These are phyloP conservation scores for Chymomyza amoena DNA, from an alignment of 2,888 invertebrate genomes.

Conservation along the genomic window DNA sequence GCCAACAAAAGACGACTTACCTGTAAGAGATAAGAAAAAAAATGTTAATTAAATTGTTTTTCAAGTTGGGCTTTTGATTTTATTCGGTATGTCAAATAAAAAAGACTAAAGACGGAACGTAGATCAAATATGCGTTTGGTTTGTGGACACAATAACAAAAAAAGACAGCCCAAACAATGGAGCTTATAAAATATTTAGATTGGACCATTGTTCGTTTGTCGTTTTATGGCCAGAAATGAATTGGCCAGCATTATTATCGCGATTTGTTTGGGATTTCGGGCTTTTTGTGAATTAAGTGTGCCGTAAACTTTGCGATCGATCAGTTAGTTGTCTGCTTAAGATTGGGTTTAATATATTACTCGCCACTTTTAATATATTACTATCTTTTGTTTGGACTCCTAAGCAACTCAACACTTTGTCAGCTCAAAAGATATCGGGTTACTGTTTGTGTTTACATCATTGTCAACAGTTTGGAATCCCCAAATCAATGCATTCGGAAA, in stretches of 20 bases:
- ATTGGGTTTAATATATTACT: too few species aligned
- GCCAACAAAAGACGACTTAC: conserved; percentile 46
- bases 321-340: background rate
- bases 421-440: too few species aligned
- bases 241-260: background rate
- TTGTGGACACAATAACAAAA: too few species aligned
- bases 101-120: background rate
- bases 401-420: too few species aligned
- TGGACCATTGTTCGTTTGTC: background rate
- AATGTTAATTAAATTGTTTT: conserved; percentile 66
- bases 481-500: background rate
- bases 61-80: conserved; percentile 14
- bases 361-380: too few species aligned
- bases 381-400: too few species aligned
- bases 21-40: conserved; percentile 48
- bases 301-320: background rate
- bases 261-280: background rate
- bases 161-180: background rate
- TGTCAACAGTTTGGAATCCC: background rate
- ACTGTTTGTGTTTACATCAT: too few species aligned
- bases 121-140: background rate
- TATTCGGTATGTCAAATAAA: background rate
- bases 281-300: background rate
- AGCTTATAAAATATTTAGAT: background rate
- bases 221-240: background rate